phyloP scores from a whole-genome alignment of 2,888 invertebrate species.

The Euzetes globulus region DNA sequence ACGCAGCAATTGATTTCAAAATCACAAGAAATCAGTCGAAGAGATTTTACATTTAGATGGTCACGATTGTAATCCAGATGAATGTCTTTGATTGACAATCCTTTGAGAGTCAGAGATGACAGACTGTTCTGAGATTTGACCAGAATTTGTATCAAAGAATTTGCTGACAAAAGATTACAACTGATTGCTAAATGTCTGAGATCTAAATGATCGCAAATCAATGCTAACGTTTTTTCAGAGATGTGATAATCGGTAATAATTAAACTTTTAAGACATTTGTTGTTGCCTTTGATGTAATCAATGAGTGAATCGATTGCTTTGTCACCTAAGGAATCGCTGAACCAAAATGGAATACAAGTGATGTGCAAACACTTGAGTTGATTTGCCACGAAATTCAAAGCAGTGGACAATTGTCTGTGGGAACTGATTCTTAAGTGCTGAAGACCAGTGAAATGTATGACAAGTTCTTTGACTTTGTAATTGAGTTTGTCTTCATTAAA shows the following conservation, averaged over 20 bases:
- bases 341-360: neutral
- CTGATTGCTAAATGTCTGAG: neutral
- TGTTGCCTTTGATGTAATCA: neutral
- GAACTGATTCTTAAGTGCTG: neutral
- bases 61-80: neutral
- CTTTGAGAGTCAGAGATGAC: neutral
- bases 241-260: neutral
- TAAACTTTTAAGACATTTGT: neutral
- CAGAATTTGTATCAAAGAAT: neutral
- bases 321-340: neutral
- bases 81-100: neutral
- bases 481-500: neutral
- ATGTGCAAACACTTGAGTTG: neutral
- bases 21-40: neutral
- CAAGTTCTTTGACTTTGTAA: neutral
- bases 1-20: neutral
- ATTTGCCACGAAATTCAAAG: neutral
- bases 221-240: neutral
- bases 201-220: neutral
- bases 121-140: neutral
- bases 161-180: neutral
- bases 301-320: neutral
- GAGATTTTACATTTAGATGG: neutral
- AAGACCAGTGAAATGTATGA: neutral
- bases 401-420: neutral